Conservation (phyloP, 2,797 vertebrate species). For the Micrastur ruficollis region DNA sequence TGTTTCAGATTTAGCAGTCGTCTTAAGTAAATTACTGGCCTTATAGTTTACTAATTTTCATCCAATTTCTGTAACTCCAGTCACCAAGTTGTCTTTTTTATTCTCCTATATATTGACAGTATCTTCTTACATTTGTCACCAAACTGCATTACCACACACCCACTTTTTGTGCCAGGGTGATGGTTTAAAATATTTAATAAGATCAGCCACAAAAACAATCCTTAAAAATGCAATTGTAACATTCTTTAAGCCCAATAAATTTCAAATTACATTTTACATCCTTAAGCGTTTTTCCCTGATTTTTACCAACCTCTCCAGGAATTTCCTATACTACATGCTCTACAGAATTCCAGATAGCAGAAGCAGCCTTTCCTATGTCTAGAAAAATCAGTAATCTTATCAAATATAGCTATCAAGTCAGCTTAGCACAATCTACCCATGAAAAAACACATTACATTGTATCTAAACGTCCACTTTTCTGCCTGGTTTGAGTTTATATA, state of each 20-base stretch:
- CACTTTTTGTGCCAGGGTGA: not conserved
- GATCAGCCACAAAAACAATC: not conserved
- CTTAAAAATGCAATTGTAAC: not conserved
- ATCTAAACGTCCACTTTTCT: not conserved
- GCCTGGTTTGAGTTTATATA: not conserved
- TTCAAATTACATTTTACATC: not conserved
- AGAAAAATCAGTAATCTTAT: not conserved
- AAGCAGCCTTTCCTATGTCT: not conserved
- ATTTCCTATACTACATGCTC: not conserved
- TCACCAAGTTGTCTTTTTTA: not conserved
- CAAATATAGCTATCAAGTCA: not conserved
- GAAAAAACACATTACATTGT: not conserved
- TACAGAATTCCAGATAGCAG: not conserved
- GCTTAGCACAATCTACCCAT: not conserved
- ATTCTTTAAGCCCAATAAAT: not conserved
- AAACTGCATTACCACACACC: not conserved
- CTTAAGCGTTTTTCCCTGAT: not conserved
- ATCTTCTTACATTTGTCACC: not conserved
- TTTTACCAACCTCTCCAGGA: not conserved
- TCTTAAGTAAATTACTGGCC: not conserved
- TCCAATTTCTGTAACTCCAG: not conserved
- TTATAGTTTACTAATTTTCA: not conserved
- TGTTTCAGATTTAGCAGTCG: not conserved
- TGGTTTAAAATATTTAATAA: not conserved
- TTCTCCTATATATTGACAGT: not conserved